Conservation (phyloP, 30 jellyfish, hydroid and myxozoan genomes). For the Hydractinia echinata region DNA sequence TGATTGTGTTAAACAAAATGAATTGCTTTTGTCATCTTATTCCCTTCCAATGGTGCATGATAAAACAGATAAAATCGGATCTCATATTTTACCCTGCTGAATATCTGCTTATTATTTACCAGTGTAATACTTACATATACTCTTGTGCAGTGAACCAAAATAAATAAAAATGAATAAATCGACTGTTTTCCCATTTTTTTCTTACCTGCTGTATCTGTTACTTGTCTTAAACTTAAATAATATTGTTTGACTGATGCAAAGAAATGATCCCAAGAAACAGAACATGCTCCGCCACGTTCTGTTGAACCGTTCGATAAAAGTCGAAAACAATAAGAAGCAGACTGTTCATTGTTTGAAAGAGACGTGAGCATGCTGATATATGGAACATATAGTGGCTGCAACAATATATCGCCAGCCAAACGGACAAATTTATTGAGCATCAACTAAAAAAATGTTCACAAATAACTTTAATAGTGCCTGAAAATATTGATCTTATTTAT, state of each 20-base stretch:
- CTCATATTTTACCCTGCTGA: too few species aligned
- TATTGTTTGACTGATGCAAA: conserved; percentile 72
- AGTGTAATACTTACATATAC: too few species aligned
- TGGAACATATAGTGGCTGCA: conserved; percentile 79
- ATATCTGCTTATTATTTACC: too few species aligned
- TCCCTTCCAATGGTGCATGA: too few species aligned
- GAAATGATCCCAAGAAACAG: conserved; percentile 90
- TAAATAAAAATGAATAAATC: too few species aligned
- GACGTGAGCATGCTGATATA: conserved; percentile 76
- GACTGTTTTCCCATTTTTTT: not conserved
- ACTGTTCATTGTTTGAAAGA: conserved; percentile 51
- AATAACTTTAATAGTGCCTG: not conserved
- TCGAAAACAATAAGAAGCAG: conserved; percentile 86
- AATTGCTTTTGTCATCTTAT: too few species aligned
- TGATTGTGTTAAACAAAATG: too few species aligned
- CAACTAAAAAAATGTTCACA: conserved; percentile 33
- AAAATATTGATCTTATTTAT: too few species aligned
- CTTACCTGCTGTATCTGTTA: conserved; percentile 52
- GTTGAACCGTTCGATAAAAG: conserved; percentile 47
- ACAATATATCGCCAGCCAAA: conserved; percentile 80
- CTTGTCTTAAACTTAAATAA: conserved; percentile 67
- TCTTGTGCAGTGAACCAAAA: too few species aligned
- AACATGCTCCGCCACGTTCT: conserved; percentile 50
- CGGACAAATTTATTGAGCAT: conserved; percentile 83
- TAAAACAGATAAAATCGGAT: too few species aligned